A percentile compares a stretch with the other conserved stretches of the same genome.
These are phyloP conservation scores for Orchesellides sinensis DNA, from an alignment of 2,888 invertebrate genomes.

Conservation along the genomic window DNA sequence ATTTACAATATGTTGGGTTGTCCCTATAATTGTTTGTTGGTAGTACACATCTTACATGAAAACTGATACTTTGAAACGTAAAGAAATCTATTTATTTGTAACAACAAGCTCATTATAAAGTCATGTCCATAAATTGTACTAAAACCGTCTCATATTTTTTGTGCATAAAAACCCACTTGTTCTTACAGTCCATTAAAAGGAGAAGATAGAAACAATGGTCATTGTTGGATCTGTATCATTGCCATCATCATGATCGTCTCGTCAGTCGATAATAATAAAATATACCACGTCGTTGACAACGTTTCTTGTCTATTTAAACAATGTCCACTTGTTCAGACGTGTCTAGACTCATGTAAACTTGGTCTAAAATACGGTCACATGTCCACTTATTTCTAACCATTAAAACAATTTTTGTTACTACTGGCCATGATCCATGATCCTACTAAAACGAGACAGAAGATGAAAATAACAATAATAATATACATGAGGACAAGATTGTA, in stretches of 20 bases:
- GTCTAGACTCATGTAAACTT: constrained; percentile 54
- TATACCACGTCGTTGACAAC: constrained; percentile 59
- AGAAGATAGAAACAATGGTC: neutral
- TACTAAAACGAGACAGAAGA: no score
- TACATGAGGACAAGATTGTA: no score
- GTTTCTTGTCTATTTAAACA: constrained; percentile 37
- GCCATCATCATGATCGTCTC: constrained; percentile 23
- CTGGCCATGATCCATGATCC: no score
- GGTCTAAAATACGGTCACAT: constrained; percentile 20
- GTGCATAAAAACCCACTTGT: neutral
- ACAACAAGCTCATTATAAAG: constrained; percentile 27
- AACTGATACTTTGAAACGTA: neutral
- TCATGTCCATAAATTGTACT: constrained; percentile 44
- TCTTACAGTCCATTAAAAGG: neutral
- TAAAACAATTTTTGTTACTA: no score
- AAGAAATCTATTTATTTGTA: constrained; percentile 14
- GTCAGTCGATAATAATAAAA: constrained; percentile 58
- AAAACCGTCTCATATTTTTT: constrained; percentile 13
- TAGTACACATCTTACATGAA: neutral
- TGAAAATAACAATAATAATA: no score
- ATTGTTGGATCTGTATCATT: neutral
- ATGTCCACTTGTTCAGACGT: constrained; percentile 56
- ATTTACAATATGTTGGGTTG: no score
- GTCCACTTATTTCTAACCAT: constrained; percentile 36
- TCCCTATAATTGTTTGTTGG: no score